A percentile compares a stretch with the other conserved stretches of the same genome.
These are phyloP conservation scores for Echinarachnius parma DNA, from an alignment of 53 echinoderm and acorn worm genomes.

Conservation along the genomic window DNA sequence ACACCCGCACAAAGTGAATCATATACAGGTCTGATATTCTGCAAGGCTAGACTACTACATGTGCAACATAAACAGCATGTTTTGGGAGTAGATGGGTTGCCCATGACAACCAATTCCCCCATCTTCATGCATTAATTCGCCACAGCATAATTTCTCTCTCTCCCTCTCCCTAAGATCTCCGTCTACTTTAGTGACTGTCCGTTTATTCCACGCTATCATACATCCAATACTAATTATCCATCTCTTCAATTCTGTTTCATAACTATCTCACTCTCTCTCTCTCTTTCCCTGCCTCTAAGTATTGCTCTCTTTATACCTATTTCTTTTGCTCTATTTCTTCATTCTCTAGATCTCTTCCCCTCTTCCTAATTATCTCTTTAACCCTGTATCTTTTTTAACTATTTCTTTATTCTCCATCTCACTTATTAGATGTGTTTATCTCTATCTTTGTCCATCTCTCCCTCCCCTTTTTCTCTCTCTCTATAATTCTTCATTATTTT, in stretches of 20 bases:
- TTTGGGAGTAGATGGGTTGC: too few relatives aligned
- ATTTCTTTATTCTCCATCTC: background rate
- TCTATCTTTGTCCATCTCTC: background rate
- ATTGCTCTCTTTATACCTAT: background rate
- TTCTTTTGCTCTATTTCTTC: background rate
- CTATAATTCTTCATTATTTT: background rate
- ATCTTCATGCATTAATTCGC: too few relatives aligned
- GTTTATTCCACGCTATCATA: too few relatives aligned
- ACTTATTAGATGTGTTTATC: background rate
- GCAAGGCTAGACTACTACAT: too few relatives aligned
- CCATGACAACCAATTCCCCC: too few relatives aligned
- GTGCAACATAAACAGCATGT: too few relatives aligned
- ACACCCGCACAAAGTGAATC: too few relatives aligned
- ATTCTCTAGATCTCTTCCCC: background rate
- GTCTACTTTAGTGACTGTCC: too few relatives aligned
- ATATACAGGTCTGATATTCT: too few relatives aligned
- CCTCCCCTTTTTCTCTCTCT: background rate
- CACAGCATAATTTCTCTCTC: too few relatives aligned
- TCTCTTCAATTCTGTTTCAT: background rate
- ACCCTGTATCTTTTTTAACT: background rate
- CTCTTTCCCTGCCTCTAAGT: background rate
- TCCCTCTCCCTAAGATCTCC: too few relatives aligned
- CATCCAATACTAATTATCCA: too few relatives aligned
- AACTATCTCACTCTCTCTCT: background rate
- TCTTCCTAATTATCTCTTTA: background rate